Evolutionary conservation across 1,140 invertebrate species (phyloP).

Genomic region (Drosophila kurseongensis): DNA sequence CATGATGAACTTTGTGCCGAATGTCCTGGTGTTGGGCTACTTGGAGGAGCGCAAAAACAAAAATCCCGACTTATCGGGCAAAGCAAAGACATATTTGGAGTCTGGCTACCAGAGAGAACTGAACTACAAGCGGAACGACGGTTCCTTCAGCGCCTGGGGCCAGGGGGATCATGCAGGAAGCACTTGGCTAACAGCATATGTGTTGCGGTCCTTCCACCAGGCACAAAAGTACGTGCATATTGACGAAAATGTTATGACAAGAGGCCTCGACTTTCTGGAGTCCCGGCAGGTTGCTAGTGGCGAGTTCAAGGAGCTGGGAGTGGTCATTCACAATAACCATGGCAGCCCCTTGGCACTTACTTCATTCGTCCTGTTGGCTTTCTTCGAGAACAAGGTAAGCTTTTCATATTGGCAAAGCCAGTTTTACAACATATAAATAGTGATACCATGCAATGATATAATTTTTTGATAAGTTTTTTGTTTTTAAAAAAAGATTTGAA

Average conservation of each 20-base stretch:
- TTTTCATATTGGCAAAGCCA: no score
- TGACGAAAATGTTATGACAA: slow-evolving; percentile 89
- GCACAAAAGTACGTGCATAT: slow-evolving; percentile 92
- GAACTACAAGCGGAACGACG: slow-evolving; percentile 94
- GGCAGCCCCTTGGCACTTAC: slow-evolving; percentile 90
- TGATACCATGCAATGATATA: background rate
- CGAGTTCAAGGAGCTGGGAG: slow-evolving; percentile 91
- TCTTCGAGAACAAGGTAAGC: slow-evolving; percentile 89
- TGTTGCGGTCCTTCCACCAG: slow-evolving; percentile 93
- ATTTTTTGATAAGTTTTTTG: no score
- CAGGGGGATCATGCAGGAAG: slow-evolving; percentile 90
- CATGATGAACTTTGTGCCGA: slow-evolving; percentile 96
- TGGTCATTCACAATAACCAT: slow-evolving; percentile 84
- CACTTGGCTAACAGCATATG: slow-evolving; percentile 97
- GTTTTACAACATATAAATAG: background rate
- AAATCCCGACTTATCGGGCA: slow-evolving; percentile 68
- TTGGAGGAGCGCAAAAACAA: slow-evolving; percentile 63
- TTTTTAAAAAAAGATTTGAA: no score
- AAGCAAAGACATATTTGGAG: slow-evolving; percentile 91
- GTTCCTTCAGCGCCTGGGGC: slow-evolving; percentile 98
- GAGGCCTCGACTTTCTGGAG: slow-evolving; percentile 92
- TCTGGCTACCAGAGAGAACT: slow-evolving; percentile 96
- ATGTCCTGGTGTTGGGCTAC: slow-evolving; percentile 94
- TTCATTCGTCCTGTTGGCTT: slow-evolving; percentile 92
- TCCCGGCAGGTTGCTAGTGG: slow-evolving; percentile 88